Conservation (phyloP, 2,797 vertebrate species). For the Menidia menidia region DNA sequence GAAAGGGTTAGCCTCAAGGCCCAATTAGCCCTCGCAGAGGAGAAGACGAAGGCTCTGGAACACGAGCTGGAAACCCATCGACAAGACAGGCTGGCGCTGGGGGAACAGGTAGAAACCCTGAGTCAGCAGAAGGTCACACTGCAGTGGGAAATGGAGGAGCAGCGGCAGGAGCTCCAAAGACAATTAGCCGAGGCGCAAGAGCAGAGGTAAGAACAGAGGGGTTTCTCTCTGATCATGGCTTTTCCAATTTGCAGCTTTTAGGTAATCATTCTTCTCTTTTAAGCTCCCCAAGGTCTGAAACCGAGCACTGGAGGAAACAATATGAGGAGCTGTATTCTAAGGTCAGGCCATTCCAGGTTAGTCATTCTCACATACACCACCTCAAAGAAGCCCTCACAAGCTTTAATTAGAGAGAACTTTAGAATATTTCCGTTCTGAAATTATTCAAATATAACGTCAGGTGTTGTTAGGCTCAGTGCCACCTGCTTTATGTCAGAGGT, state of each 20-base stretch:
- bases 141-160: slow-evolving; percentile 79
- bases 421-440: neutral
- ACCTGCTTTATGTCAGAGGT: neutral
- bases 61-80: slow-evolving; percentile 35
- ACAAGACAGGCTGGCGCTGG: slow-evolving; percentile 42
- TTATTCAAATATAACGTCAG: too few species aligned
- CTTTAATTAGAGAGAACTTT: neutral
- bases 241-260: slow-evolving; percentile 3
- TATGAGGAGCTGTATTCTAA: slow-evolving; percentile 73
- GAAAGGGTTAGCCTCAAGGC: slow-evolving; percentile 36
- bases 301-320: slow-evolving; percentile 59
- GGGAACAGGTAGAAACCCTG: slow-evolving; percentile 58
- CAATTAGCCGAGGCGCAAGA: slow-evolving; percentile 74
- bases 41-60: slow-evolving; percentile 42
- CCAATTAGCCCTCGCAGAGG: slow-evolving; percentile 51
- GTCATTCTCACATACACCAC: slow-evolving; percentile 23
- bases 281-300: slow-evolving; percentile 57
- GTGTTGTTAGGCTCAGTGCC: neutral
- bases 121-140: slow-evolving; percentile 76
- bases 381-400: neutral
- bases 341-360: slow-evolving; percentile 77
- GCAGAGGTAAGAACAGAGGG: slow-evolving; percentile 73
- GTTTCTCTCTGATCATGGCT: neutral
- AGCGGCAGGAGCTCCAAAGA: slow-evolving; percentile 74
- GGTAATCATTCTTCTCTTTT: neutral